phyloP scores from a whole-genome alignment of 2,113 vertebrate species.

The Isichthys henryi region DNA sequence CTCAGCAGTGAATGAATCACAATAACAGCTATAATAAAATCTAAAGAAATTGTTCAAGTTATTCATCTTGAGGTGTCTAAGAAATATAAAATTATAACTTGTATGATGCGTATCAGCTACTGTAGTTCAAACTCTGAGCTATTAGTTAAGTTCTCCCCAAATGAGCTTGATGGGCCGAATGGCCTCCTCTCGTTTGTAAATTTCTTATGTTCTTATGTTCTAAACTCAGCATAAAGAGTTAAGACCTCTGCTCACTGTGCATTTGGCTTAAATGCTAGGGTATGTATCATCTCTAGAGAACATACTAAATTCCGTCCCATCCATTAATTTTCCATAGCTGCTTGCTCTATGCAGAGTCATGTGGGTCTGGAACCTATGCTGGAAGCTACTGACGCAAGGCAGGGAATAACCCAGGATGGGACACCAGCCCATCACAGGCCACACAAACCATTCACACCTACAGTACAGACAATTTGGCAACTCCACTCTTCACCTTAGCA shows the following conservation, averaged over 20 bases:
- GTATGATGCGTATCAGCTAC: neutral
- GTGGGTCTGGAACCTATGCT: neutral
- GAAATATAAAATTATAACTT: neutral
- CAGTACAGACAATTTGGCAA: neutral
- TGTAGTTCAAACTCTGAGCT: neutral
- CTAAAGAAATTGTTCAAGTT: neutral
- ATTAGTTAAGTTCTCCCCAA: too few species aligned
- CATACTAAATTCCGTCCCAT: neutral
- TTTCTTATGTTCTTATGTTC: too few species aligned
- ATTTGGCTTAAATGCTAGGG: neutral
- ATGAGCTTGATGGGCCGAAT: too few species aligned
- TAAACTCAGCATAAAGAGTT: neutral
- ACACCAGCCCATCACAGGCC: neutral
- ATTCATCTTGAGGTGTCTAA: neutral
- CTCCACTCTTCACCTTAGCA: neutral
- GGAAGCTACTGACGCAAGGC: neutral
- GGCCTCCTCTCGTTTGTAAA: too few species aligned
- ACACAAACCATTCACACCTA: neutral
- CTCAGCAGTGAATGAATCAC: constrained; percentile 1
- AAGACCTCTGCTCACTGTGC: neutral
- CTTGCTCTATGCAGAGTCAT: neutral
- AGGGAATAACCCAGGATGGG: neutral
- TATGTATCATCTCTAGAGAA: neutral
- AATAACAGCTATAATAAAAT: neutral
- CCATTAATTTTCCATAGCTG: neutral